These are phyloP conservation scores for Micrasema longulum DNA, from an alignment of 1,140 invertebrate genomes.

Conservation along the genomic window DNA sequence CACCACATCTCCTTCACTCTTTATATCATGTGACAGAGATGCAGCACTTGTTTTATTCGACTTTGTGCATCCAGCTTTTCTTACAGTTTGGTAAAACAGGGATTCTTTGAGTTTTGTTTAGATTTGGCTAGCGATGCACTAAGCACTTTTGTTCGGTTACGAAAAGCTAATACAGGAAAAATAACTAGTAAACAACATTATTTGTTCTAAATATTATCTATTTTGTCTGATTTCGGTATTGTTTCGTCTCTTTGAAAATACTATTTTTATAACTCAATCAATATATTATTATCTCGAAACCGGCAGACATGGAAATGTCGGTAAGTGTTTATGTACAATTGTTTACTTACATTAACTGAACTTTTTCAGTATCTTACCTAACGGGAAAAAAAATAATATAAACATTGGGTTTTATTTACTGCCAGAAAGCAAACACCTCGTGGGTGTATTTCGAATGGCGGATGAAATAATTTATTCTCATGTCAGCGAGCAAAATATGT, in stretches of 20 bases:
- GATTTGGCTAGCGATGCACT: constrained; percentile 34
- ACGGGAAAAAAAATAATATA: background rate
- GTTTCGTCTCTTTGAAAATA: too few relatives aligned
- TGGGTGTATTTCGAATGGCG: constrained; percentile 34
- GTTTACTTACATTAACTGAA: too few relatives aligned
- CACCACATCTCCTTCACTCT: constrained; percentile 8
- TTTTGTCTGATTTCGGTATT: too few relatives aligned
- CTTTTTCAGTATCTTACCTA: too few relatives aligned
- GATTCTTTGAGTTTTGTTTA: constrained; percentile 44
- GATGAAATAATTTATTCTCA: constrained; percentile 37
- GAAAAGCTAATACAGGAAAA: constrained; percentile 3
- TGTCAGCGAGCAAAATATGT: constrained; percentile 37
- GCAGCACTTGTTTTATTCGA: background rate
- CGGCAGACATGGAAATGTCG: too few relatives aligned
- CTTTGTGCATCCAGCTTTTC: too few relatives aligned
- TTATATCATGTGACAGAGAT: background rate
- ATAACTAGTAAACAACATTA: background rate
- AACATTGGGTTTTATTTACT: constrained; percentile 2
- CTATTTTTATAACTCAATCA: too few relatives aligned
- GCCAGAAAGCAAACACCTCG: background rate
- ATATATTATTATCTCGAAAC: too few relatives aligned
- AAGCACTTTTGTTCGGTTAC: constrained; percentile 25
- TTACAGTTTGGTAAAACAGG: too few relatives aligned
- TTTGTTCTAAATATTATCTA: too few relatives aligned
- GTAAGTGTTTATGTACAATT: too few relatives aligned